A percentile compares a stretch with the other conserved stretches of the same genome.
phyloP scores from a whole-genome alignment of 2,888 invertebrate genomes.

The Bellardia pandia region DNA sequence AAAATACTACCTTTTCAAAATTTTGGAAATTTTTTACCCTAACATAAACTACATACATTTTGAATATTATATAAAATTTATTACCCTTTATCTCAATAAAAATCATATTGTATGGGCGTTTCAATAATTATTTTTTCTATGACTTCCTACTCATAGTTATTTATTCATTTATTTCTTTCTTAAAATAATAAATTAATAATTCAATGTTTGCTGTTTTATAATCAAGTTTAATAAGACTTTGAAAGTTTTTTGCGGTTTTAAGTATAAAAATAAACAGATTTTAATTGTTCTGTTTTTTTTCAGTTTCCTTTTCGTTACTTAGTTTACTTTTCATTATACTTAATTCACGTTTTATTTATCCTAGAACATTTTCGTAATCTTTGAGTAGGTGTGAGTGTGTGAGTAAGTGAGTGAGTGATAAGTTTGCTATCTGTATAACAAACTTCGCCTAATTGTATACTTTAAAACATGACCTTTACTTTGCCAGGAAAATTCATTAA shows the following conservation, averaged over 20 bases:
- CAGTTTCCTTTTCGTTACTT: not conserved
- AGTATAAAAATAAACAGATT: not conserved
- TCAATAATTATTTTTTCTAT: too few species aligned
- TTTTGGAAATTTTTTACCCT: too few species aligned
- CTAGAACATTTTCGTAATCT: slow-evolving; percentile 16
- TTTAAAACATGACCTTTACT: slow-evolving; percentile 22
- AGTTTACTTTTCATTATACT: not conserved
- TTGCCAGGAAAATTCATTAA: not conserved
- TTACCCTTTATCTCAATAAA: too few species aligned
- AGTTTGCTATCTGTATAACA: not conserved
- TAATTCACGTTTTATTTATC: slow-evolving; percentile 3
- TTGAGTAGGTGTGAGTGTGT: not conserved
- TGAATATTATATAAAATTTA: too few species aligned
- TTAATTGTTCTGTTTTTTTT: not conserved
- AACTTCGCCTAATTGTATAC: slow-evolving; percentile 12
- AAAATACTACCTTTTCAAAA: too few species aligned
- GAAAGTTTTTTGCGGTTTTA: not conserved
- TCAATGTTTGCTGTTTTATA: not conserved
- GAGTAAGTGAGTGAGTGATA: not conserved
- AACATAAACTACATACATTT: too few species aligned
- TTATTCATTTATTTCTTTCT: too few species aligned
- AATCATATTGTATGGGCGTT: too few species aligned
- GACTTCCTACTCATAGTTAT: too few species aligned
- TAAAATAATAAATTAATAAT: not conserved
- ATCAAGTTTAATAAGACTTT: not conserved